phyloP scores from a whole-genome alignment of 2,888 invertebrate species.

The Anarsia innoxiella region DNA sequence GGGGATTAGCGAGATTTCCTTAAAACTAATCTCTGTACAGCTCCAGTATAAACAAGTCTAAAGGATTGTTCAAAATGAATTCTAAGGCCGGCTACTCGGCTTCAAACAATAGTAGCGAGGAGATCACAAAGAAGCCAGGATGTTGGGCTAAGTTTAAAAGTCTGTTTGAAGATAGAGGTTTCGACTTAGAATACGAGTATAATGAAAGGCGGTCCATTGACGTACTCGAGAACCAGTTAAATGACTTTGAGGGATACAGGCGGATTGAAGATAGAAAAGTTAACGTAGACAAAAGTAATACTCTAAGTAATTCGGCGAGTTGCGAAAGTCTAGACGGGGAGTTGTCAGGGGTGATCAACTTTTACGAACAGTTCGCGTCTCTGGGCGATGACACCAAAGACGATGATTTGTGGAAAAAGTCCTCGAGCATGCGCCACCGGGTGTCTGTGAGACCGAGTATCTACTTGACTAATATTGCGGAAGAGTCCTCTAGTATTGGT shows the following conservation, averaged over 20 bases:
- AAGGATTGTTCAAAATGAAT: constrained; percentile 11
- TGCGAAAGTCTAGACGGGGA: constrained; percentile 37
- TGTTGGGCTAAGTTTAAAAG: constrained; percentile 63
- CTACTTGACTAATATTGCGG: constrained; percentile 54
- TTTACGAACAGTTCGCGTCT: constrained; percentile 64
- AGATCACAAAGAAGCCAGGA: constrained; percentile 23
- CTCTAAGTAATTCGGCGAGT: constrained; percentile 19
- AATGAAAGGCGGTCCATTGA: constrained; percentile 25
- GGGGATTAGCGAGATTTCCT: constrained; percentile 16
- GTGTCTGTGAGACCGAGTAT: constrained; percentile 63
- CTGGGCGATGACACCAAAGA: constrained; percentile 47
- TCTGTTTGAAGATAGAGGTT: constrained; percentile 60
- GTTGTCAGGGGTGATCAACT: constrained; percentile 43
- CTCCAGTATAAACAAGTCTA: background rate
- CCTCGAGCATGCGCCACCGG: constrained; percentile 37
- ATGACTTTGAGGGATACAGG: constrained; percentile 40
- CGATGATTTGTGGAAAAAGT: constrained; percentile 38
- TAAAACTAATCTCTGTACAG: constrained; percentile 1
- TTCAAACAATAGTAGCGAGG: background rate
- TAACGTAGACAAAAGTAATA: constrained; percentile 20
- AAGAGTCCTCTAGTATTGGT: constrained; percentile 45
- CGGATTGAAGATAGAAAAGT: constrained; percentile 37
- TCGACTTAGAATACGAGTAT: constrained; percentile 62
- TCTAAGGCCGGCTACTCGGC: constrained; percentile 5
- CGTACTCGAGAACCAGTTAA: constrained; percentile 18